Conservation (phyloP, 2,888 invertebrate genomes). For the Epistrophe eligans region DNA sequence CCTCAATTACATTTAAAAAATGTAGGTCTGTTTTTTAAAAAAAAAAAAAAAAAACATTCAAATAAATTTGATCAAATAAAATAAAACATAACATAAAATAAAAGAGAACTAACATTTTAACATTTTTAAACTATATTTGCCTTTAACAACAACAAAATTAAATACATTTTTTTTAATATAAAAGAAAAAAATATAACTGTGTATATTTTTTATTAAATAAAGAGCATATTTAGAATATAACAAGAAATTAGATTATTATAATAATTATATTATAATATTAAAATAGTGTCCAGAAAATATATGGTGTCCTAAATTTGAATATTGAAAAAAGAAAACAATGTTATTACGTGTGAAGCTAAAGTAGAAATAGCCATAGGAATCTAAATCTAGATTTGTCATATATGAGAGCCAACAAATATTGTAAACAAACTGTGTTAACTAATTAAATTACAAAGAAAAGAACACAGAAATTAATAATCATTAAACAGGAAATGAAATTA, state of each 20-base stretch:
- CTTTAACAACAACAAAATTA: slow-evolving; percentile 10
- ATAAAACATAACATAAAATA: slow-evolving; percentile 42
- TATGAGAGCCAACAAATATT: slow-evolving; percentile 43
- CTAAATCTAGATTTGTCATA: slow-evolving; percentile 19
- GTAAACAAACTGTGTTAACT: slow-evolving; percentile 69
- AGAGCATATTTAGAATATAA: slow-evolving; percentile 42
- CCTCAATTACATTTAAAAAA: slow-evolving; percentile 63
- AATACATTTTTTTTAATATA: slow-evolving; percentile 11
- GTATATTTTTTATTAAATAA: slow-evolving; percentile 54
- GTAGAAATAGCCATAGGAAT: slow-evolving; percentile 27
- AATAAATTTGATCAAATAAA: slow-evolving; percentile 20
- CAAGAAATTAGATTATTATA: slow-evolving; percentile 28
- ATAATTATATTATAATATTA: neutral
- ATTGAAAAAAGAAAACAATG: slow-evolving; percentile 10
- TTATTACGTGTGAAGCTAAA: slow-evolving; percentile 31
- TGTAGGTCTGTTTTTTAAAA: slow-evolving; percentile 40
- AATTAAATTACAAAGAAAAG: slow-evolving; percentile 56
- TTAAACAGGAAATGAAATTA: slow-evolving; percentile 40
- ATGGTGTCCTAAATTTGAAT: slow-evolving; percentile 52
- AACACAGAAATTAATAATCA: slow-evolving; percentile 13
- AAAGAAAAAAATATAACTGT: slow-evolving; percentile 50
- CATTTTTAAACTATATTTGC: slow-evolving; percentile 15
- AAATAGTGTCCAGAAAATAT: slow-evolving; percentile 55
- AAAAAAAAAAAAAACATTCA: neutral
- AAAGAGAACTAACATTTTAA: slow-evolving; percentile 1